These are phyloP conservation scores for Pelecanus crispus DNA, from an alignment of 2,113 vertebrate species.

Conservation along the genomic window DNA sequence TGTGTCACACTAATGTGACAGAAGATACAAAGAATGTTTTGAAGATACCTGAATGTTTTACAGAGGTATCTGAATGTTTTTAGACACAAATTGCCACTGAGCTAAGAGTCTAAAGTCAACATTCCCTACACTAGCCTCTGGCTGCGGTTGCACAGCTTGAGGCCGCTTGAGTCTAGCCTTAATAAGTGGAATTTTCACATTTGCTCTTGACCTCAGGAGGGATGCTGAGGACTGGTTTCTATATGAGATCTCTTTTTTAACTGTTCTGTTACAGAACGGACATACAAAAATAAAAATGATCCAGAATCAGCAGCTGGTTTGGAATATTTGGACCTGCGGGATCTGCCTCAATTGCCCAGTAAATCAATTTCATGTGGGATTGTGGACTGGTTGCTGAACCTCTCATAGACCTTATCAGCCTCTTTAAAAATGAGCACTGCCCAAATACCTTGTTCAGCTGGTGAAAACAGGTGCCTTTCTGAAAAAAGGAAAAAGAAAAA, in stretches of 20 bases:
- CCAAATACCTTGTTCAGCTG: not conserved
- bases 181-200: not conserved
- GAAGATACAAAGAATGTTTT: not conserved
- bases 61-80: not conserved
- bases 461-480: not conserved
- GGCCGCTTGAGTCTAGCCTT: not conserved
- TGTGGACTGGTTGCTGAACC: not conserved
- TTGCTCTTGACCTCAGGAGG: not conserved
- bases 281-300: not conserved
- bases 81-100: not conserved
- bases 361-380: not conserved
- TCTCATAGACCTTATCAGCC: not conserved
- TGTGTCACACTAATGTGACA: not conserved
- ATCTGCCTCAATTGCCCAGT: not conserved
- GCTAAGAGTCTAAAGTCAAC: not conserved
- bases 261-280: not conserved
- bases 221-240: not conserved
- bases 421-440: not conserved
- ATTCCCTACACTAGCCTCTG: not conserved
- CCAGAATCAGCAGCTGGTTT: not conserved
- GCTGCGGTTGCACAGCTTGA: not conserved
- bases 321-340: not conserved
- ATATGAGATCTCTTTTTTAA: not conserved
- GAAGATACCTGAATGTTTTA: not conserved
- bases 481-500: not conserved